Evolutionary conservation across 2,888 invertebrate species (phyloP).

Genomic region (Tupiocoris notatus): DNA sequence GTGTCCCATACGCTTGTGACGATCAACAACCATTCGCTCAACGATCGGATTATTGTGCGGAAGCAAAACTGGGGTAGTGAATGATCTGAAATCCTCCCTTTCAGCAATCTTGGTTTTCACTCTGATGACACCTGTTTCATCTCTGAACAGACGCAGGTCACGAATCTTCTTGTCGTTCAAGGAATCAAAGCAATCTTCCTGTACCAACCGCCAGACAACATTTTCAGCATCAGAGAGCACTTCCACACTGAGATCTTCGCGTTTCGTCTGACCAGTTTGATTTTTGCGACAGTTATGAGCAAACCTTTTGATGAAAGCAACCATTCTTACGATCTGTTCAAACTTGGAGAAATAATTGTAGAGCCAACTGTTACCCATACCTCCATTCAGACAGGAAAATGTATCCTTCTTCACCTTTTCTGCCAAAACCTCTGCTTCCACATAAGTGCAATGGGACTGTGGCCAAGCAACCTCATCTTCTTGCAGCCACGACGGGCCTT

Average conservation of each 20-base stretch:
- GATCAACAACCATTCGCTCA: neutral
- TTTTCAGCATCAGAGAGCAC: neutral
- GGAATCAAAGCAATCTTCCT: neutral
- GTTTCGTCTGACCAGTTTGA: neutral
- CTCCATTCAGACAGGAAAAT: neutral
- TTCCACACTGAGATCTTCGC: neutral
- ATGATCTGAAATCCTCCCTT: neutral
- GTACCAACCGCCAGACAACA: neutral
- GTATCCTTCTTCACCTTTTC: neutral
- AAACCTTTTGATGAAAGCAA: neutral
- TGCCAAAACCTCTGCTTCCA: neutral
- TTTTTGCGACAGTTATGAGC: neutral
- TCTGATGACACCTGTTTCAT: neutral
- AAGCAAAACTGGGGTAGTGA: neutral
- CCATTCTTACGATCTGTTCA: neutral
- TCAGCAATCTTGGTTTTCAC: neutral
- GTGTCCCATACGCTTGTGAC: neutral
- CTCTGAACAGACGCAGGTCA: slow-evolving; percentile 5
- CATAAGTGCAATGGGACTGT: neutral
- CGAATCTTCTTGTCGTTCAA: neutral
- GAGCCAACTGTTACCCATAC: neutral
- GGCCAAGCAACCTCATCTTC: neutral
- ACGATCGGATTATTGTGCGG: neutral
- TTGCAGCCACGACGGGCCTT: neutral
- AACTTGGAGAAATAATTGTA: neutral